These are phyloP conservation scores for Chondrosia reniformis DNA, from an alignment of 37 sponge, comb jelly and placozoan species.

Conservation along the genomic window DNA sequence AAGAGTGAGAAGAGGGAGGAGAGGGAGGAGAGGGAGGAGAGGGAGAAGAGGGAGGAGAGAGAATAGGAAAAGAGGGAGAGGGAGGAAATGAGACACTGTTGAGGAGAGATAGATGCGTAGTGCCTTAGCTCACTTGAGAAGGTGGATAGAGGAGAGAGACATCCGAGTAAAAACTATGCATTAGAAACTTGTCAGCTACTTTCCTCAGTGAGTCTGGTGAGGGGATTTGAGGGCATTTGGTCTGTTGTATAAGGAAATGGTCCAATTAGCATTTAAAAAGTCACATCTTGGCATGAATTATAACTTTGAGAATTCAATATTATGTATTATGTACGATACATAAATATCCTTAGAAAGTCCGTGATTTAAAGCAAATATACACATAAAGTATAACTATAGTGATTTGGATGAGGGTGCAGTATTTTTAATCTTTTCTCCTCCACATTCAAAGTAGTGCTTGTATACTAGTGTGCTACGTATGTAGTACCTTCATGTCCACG, in stretches of 20 bases:
- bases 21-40: not conserved
- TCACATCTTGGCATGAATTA: no score
- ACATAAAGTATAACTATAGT: no score
- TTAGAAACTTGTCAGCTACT: constrained; percentile 57
- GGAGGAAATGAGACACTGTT: not conserved
- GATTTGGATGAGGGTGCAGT: no score
- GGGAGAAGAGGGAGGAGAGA: not conserved
- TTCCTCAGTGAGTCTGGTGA: constrained; percentile 55
- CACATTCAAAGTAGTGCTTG: no score
- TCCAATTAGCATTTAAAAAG: not conserved
- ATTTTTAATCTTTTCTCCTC: no score
- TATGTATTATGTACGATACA: no score
- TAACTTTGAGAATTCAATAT: no score
- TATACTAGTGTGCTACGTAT: no score
- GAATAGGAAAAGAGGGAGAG: not conserved
- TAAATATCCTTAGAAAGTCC: no score
- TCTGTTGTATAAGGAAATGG: constrained; percentile 32
- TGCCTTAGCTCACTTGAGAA: constrained; percentile 57
- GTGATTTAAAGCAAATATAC: no score
- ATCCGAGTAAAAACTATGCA: constrained; percentile 61
- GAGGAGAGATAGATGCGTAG: no score
- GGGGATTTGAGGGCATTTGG: constrained; percentile 36
- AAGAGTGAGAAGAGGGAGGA: not conserved
- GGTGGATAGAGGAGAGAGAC: constrained; percentile 70
- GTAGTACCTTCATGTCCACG: constrained; percentile 90